Conservation (phyloP, 2,797 vertebrate genomes). For the Otolemur crassicaudatus region DNA sequence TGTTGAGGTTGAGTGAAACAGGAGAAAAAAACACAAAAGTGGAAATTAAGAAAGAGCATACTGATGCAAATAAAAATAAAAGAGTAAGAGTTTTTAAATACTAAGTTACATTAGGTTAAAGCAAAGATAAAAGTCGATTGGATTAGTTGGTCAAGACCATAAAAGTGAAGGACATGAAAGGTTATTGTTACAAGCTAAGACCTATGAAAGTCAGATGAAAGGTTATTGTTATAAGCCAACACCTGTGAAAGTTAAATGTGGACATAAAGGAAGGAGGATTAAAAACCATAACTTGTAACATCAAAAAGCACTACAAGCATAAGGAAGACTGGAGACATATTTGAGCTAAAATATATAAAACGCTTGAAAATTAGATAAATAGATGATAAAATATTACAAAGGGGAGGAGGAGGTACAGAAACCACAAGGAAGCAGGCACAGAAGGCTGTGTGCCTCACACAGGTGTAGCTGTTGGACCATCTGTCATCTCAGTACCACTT, state of each 20-base stretch:
- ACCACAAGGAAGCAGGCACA: background rate
- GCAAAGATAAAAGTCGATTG: background rate
- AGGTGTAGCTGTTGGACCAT: background rate
- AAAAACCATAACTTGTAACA: background rate
- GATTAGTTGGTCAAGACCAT: background rate
- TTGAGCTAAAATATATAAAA: background rate
- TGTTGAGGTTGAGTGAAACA: background rate
- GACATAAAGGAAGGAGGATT: background rate
- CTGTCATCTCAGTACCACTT: background rate
- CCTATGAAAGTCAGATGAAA: background rate
- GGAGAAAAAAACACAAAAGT: slow-evolving; percentile 31
- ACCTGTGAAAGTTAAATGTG: background rate
- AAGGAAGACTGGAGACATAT: background rate
- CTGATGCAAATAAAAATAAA: background rate
- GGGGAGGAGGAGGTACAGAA: fast-evolving
- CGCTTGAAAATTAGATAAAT: background rate
- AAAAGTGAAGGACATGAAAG: background rate
- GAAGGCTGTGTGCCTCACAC: fast-evolving
- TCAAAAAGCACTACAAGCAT: background rate
- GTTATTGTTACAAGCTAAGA: slow-evolving; percentile 25
- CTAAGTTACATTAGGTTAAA: background rate
- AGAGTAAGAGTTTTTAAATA: background rate
- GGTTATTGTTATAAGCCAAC: no score
- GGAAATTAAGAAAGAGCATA: background rate
- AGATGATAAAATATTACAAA: background rate